Conservation (phyloP, 2,797 vertebrate species). For the Fringilla coelebs region DNA sequence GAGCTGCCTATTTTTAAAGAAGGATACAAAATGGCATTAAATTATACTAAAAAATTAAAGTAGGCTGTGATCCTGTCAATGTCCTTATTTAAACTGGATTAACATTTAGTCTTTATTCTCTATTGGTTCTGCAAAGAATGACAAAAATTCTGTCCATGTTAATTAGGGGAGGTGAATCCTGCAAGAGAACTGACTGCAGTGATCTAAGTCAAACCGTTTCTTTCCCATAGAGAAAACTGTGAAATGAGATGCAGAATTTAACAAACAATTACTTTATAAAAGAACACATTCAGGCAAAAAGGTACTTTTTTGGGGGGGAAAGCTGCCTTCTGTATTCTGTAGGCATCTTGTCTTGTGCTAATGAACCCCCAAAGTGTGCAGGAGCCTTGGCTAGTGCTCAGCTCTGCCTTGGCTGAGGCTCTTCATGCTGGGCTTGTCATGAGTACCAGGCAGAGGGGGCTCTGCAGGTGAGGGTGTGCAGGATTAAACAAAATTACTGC, state of each 20-base stretch:
- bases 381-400: background rate
- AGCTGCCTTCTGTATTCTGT: background rate
- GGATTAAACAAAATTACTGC: background rate
- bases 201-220: background rate
- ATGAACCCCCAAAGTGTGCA: background rate
- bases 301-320: background rate
- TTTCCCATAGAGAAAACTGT: background rate
- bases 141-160: background rate
- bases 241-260: background rate
- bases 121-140: background rate
- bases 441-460: background rate
- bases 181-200: background rate
- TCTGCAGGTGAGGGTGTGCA: background rate
- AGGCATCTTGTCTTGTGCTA: background rate
- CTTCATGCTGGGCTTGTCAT: background rate
- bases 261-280: background rate
- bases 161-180: background rate
- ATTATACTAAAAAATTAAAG: background rate
- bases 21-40: background rate
- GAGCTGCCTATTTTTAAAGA: background rate
- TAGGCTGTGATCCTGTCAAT: background rate
- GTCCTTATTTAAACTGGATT: background rate
- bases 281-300: background rate
- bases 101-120: background rate
- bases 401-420: background rate